Percentiles rank a stretch among this genome's conserved stretches.
phyloP scores from a whole-genome alignment of 2,888 invertebrate species.

The Crepidodera aurea region DNA sequence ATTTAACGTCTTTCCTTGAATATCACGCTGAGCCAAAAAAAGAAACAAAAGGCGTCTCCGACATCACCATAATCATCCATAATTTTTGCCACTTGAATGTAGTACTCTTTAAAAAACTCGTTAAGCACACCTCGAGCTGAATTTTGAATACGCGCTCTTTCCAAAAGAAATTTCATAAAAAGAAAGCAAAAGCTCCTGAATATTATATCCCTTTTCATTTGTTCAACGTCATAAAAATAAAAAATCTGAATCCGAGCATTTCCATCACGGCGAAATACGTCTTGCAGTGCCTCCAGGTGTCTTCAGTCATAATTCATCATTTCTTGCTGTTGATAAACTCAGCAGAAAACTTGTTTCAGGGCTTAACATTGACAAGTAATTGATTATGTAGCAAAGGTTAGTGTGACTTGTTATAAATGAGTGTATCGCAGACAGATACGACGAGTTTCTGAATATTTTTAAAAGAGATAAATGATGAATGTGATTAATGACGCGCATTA shows the following conservation, averaged over 20 bases:
- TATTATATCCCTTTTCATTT: slow-evolving; percentile 26
- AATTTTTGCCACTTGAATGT: slow-evolving; percentile 22
- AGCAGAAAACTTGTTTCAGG: slow-evolving; percentile 33
- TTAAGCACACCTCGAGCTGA: slow-evolving; percentile 18
- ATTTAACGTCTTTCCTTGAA: background rate
- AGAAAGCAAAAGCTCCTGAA: slow-evolving; percentile 18
- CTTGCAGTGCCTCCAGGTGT: slow-evolving; percentile 41
- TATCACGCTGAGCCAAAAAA: background rate
- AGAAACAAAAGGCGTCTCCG: background rate
- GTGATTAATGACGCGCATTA: too few species aligned
- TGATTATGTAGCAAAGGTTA: slow-evolving; percentile 31
- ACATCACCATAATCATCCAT: slow-evolving; percentile 10
- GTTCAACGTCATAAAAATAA: slow-evolving; percentile 30
- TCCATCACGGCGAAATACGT: slow-evolving; percentile 19
- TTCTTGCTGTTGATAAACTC: slow-evolving; percentile 51
- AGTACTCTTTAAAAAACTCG: slow-evolving; percentile 17
- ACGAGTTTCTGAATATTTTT: slow-evolving; percentile 6
- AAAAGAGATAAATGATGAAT: background rate
- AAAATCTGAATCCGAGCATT: slow-evolving; percentile 33
- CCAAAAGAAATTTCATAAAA: slow-evolving; percentile 5
- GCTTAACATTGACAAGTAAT: slow-evolving; percentile 36
- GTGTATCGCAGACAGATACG: slow-evolving; percentile 21
- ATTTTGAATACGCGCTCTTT: slow-evolving; percentile 15
- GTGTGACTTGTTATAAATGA: slow-evolving; percentile 26
- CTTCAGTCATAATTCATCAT: slow-evolving; percentile 56